phyloP scores from a whole-genome alignment of 2,888 invertebrate species.

The Drosophila kambysellisi region DNA sequence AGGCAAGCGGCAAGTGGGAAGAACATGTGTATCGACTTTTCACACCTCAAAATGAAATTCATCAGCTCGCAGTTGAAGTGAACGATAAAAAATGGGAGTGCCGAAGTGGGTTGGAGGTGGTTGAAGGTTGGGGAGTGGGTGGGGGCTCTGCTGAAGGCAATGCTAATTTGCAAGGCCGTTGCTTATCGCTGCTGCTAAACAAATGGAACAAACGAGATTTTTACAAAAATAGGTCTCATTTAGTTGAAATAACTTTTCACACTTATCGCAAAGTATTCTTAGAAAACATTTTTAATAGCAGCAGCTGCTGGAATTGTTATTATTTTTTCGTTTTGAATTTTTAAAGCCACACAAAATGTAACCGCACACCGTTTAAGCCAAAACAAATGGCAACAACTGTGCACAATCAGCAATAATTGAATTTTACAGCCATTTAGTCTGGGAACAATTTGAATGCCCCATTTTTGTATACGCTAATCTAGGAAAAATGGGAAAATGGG shows the following conservation, averaged over 20 bases:
- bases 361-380: slow-evolving; percentile 20
- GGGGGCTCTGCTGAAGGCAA: slow-evolving; percentile 31
- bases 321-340: background rate
- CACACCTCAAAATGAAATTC: slow-evolving; percentile 67
- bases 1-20: slow-evolving; percentile 13
- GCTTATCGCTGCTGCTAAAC: slow-evolving; percentile 54
- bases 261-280: background rate
- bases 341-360: slow-evolving; percentile 22
- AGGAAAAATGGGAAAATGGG: background rate
- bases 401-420: slow-evolving; percentile 65
- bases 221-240: slow-evolving; percentile 2
- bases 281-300: background rate
- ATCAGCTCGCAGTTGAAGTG: slow-evolving; percentile 40
- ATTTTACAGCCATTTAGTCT: slow-evolving; percentile 74
- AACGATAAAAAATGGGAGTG: slow-evolving; percentile 46
- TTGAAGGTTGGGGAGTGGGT: background rate
- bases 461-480: background rate
- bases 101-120: background rate
- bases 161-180: slow-evolving; percentile 76
- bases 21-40: slow-evolving; percentile 69
- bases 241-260: background rate
- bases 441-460: slow-evolving; percentile 44
- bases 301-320: background rate
- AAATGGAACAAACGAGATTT: slow-evolving; percentile 29
- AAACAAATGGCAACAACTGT: slow-evolving; percentile 26